phyloP scores from a whole-genome alignment of 1,140 invertebrate genomes.

The Tenebrio molitor region DNA sequence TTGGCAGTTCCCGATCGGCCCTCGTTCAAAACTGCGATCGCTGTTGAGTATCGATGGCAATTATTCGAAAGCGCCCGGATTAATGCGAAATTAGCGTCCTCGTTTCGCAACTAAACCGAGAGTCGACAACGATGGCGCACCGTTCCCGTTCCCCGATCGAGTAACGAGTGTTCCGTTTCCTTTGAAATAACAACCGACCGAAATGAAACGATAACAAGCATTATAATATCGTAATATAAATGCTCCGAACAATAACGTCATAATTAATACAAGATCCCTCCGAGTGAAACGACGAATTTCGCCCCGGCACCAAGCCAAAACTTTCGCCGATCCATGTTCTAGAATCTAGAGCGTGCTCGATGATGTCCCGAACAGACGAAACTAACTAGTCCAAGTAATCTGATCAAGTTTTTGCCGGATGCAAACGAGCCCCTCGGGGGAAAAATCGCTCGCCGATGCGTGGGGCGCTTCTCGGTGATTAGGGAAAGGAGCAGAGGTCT shows the following conservation, averaged over 20 bases:
- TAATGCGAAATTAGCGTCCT: not conserved
- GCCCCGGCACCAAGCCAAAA: conserved; percentile 11
- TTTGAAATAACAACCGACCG: conserved; percentile 3
- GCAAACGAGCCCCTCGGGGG: too few species aligned
- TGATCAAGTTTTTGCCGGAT: too few species aligned
- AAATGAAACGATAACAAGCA: conserved; percentile 29
- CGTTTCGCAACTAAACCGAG: too few species aligned
- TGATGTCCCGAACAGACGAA: conserved; percentile 24
- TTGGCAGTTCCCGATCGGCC: not conserved
- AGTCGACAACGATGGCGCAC: too few species aligned
- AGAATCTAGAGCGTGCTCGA: too few species aligned
- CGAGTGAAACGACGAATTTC: conserved; percentile 11
- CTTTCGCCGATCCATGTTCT: not conserved
- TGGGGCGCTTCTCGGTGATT: too few species aligned
- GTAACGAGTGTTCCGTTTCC: not conserved
- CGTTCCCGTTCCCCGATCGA: too few species aligned
- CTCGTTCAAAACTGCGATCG: not conserved
- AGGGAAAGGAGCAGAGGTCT: conserved; percentile 3
- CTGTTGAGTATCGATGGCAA: not conserved
- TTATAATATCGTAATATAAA: conserved; percentile 15
- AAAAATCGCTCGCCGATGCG: too few species aligned
- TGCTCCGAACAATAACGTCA: not conserved
- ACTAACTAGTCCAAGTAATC: not conserved
- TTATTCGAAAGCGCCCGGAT: conserved; percentile 20
- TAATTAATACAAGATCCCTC: conserved; percentile 18